Evolutionary conservation across 1,140 invertebrate species (phyloP).

Genomic region (Contarinia nasturtii): DNA sequence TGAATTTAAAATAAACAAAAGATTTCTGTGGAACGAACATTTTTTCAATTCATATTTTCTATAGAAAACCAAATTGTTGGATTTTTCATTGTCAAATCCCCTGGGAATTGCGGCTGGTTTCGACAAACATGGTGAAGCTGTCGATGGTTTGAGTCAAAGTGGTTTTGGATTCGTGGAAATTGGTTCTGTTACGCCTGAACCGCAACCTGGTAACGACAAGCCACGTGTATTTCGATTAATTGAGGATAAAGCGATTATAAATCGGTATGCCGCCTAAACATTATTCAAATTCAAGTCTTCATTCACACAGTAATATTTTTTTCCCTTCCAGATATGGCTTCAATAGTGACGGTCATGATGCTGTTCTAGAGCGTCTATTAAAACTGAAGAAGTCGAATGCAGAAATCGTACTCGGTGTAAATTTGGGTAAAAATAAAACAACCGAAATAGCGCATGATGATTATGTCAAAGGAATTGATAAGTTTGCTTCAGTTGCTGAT

Average conservation of each 20-base stretch:
- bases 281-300: constrained; percentile 1
- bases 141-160: constrained; percentile 57
- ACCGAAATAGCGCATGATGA: constrained; percentile 56
- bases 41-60: neutral
- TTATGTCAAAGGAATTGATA: constrained; percentile 60
- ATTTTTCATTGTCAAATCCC: constrained; percentile 1
- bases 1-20: constrained; percentile 11
- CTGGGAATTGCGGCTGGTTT: constrained; percentile 89
- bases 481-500: constrained; percentile 57
- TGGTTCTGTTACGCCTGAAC: constrained; percentile 83
- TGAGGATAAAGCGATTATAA: constrained; percentile 81
- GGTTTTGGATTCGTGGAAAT: constrained; percentile 96
- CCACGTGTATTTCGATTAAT: constrained; percentile 78
- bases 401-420: constrained; percentile 59
- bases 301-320: neutral
- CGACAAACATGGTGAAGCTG: constrained; percentile 89
- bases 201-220: constrained; percentile 81
- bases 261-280: constrained; percentile 43
- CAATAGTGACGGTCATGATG: constrained; percentile 82
- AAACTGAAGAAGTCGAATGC: constrained; percentile 29
- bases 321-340: constrained; percentile 44
- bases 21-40: neutral
- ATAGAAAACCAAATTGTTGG: constrained; percentile 5
- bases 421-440: constrained; percentile 89
- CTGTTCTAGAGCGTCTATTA: constrained; percentile 42